A percentile compares a stretch with the other conserved stretches of the same genome.
Evolutionary conservation across 2,797 vertebrate species (phyloP).

Genomic region (Argentina silus): DNA sequence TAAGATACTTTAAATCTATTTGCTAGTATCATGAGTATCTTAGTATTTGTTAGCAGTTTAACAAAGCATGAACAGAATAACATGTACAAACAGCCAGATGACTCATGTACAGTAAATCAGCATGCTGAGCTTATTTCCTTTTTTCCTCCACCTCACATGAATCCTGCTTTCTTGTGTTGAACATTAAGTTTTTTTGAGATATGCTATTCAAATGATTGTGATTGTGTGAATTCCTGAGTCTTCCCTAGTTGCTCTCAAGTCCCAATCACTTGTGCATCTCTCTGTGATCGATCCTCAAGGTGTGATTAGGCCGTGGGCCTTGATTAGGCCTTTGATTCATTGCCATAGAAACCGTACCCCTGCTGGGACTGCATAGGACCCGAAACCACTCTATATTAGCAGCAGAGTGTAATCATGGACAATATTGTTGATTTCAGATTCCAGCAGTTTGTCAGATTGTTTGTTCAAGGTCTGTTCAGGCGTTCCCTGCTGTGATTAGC

Average conservation of each 20-base stretch:
- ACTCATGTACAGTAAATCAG: too few relatives aligned
- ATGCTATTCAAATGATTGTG: slow-evolving; percentile 12
- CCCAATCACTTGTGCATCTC: slow-evolving; percentile 14
- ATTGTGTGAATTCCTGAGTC: slow-evolving; percentile 7
- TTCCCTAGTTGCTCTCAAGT: not conserved
- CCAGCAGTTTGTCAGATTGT: slow-evolving; percentile 5
- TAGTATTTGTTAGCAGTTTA: too few relatives aligned
- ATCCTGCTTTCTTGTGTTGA: not conserved
- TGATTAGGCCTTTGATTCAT: slow-evolving; percentile 19
- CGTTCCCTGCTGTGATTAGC: too few relatives aligned
- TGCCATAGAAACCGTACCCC: not conserved
- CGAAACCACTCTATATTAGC: not conserved
- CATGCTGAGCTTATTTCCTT: too few relatives aligned
- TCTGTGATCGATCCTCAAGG: not conserved
- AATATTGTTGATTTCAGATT: slow-evolving; percentile 16
- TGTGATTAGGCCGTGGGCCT: slow-evolving; percentile 5
- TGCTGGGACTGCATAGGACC: not conserved
- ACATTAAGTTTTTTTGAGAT: not conserved
- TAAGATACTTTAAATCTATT: too few relatives aligned
- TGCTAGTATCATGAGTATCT: too few relatives aligned
- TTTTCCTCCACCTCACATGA: too few relatives aligned
- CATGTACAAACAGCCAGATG: too few relatives aligned
- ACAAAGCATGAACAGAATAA: too few relatives aligned
- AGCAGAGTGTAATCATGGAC: slow-evolving; percentile 4
- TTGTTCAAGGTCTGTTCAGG: not conserved